Percentiles rank a stretch among this genome's conserved stretches.
These are phyloP conservation scores for Ia io DNA, from an alignment of 2,113 vertebrate genomes.

Conservation along the genomic window DNA sequence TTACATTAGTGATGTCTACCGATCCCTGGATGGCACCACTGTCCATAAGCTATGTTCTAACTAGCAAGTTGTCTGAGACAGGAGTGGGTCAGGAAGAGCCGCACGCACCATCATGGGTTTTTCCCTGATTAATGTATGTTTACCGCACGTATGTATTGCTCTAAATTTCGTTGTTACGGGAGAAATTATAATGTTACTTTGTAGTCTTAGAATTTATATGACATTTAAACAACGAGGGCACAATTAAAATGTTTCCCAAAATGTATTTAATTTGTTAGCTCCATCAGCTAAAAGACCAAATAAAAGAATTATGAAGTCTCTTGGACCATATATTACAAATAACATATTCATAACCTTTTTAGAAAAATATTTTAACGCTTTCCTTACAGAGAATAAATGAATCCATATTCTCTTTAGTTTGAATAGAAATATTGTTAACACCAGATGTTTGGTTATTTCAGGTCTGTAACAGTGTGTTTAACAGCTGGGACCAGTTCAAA, in stretches of 20 bases:
- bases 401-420: background rate
- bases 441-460: constrained; percentile 76
- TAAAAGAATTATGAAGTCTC: background rate
- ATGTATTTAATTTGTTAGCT: background rate
- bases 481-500: constrained; percentile 99
- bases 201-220: constrained; percentile 14
- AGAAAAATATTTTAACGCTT: background rate
- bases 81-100: background rate
- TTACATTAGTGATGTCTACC: background rate
- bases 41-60: background rate
- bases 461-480: constrained; percentile 98
- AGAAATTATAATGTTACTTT: constrained; percentile 27
- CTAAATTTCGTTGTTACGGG: background rate
- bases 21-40: background rate
- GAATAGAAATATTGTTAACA: constrained; percentile 42
- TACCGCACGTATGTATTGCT: background rate
- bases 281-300: constrained; percentile 8
- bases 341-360: constrained; percentile 11
- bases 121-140: background rate
- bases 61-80: background rate
- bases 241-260: background rate
- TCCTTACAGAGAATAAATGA: background rate
- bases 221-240: background rate
- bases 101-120: background rate
- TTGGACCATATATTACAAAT: background rate